Conservation (phyloP, 2,113 vertebrate species). For the Pachycephala philippinensis region DNA sequence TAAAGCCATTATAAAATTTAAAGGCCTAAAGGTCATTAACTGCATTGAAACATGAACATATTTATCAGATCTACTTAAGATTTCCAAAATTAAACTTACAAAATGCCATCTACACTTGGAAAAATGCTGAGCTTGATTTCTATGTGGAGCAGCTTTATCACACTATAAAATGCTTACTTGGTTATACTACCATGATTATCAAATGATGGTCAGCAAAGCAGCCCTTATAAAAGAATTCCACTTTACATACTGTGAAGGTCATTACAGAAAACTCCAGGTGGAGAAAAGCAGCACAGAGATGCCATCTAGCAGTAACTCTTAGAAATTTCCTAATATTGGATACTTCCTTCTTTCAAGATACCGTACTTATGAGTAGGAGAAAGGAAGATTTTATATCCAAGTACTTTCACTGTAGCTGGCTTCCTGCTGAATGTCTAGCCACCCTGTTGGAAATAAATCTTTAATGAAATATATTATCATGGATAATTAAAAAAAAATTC, state of each 20-base stretch:
- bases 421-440: neutral
- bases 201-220: neutral
- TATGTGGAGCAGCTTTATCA: neutral
- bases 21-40: neutral
- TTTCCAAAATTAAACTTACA: neutral
- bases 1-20: neutral
- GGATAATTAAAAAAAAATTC: neutral
- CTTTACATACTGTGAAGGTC: slow-evolving; percentile 52
- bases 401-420: neutral
- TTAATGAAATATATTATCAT: neutral
- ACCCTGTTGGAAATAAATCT: neutral
- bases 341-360: neutral
- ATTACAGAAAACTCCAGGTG: slow-evolving; percentile 19
- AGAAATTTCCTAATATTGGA: slow-evolving; percentile 45
- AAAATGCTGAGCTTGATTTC: neutral
- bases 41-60: neutral
- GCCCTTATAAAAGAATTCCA: neutral
- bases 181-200: neutral
- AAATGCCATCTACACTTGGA: neutral
- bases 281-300: slow-evolving; percentile 68
- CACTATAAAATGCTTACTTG: neutral
- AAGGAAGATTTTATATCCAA: neutral
- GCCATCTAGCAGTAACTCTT: slow-evolving; percentile 73
- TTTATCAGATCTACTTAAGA: neutral
- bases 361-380: neutral